Evolutionary conservation across 1,140 invertebrate genomes (phyloP).

Genomic region (Megathymus violae): DNA sequence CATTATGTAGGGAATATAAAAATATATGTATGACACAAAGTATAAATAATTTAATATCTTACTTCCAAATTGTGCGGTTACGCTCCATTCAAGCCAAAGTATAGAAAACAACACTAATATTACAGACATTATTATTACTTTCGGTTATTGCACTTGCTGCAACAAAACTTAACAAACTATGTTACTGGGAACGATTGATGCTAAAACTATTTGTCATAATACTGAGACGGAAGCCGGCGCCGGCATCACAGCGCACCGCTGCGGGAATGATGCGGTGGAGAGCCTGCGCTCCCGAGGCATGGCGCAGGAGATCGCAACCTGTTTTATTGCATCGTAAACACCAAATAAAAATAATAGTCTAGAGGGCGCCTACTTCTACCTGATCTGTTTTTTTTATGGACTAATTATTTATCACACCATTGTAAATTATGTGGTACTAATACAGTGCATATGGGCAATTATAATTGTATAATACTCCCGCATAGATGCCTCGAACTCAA

Average conservation of each 20-base stretch:
- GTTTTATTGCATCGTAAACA: constrained; percentile 17
- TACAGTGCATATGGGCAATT: no score
- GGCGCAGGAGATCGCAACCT: constrained; percentile 54
- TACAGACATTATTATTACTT: constrained; percentile 47
- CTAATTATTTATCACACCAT: no score
- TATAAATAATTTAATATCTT: constrained; percentile 44
- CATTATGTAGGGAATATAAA: no score
- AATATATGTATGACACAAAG: constrained; percentile 19
- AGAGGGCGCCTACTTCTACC: background rate
- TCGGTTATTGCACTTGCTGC: constrained; percentile 5
- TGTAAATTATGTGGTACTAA: background rate
- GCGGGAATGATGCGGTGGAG: constrained; percentile 69
- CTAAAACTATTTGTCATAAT: constrained; percentile 35
- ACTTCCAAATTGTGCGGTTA: constrained; percentile 74
- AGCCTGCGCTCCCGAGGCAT: constrained; percentile 52
- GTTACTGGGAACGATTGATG: constrained; percentile 12
- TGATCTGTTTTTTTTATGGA: no score
- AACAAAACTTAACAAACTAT: constrained; percentile 22
- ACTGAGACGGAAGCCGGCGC: constrained; percentile 31
- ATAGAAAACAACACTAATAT: constrained; percentile 48
- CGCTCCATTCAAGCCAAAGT: constrained; percentile 51
- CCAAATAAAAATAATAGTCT: no score
- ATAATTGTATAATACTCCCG: no score
- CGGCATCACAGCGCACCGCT: constrained; percentile 51
- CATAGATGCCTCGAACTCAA: no score